A percentile compares a stretch with the other conserved stretches of the same genome.
Evolutionary conservation across 2,113 vertebrate genomes (phyloP).

Genomic region (Poicephalus gulielmi): DNA sequence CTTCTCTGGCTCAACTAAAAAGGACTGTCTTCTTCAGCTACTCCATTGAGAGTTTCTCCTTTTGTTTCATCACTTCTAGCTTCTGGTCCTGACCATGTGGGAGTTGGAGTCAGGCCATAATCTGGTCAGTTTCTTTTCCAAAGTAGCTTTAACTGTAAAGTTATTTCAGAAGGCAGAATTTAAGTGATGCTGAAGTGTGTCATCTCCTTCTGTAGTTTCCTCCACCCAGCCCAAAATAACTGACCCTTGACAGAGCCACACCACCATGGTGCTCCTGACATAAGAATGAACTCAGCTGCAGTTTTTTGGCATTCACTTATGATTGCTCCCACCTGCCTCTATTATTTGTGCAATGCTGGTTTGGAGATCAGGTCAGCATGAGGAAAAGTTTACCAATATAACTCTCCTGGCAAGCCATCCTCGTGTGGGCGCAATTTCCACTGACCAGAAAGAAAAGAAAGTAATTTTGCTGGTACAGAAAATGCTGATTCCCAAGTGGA

Average conservation of each 20-base stretch:
- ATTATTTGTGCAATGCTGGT: conserved; percentile 46
- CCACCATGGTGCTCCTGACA: background rate
- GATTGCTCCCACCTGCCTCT: conserved; percentile 35
- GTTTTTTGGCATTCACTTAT: background rate
- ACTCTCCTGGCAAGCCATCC: background rate
- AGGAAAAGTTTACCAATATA: conserved; percentile 38
- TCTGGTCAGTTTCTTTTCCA: background rate
- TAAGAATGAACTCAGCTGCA: conserved; percentile 43
- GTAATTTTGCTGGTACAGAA: background rate
- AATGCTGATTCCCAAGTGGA: background rate
- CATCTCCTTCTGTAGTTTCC: background rate
- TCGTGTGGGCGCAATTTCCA: conserved; percentile 29
- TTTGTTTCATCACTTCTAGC: conserved; percentile 10
- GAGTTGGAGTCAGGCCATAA: background rate
- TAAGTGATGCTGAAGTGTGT: background rate
- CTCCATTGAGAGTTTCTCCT: background rate
- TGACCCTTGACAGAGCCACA: conserved; percentile 33
- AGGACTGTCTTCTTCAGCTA: background rate
- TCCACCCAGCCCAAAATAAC: background rate
- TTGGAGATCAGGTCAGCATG: conserved; percentile 38
- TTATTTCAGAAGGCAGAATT: background rate
- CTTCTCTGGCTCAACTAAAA: background rate
- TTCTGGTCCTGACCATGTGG: background rate
- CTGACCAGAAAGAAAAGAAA: background rate
- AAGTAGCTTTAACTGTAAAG: background rate